Conservation (phyloP, 1,140 invertebrate genomes). For the Yoshiicerus persimilis region DNA sequence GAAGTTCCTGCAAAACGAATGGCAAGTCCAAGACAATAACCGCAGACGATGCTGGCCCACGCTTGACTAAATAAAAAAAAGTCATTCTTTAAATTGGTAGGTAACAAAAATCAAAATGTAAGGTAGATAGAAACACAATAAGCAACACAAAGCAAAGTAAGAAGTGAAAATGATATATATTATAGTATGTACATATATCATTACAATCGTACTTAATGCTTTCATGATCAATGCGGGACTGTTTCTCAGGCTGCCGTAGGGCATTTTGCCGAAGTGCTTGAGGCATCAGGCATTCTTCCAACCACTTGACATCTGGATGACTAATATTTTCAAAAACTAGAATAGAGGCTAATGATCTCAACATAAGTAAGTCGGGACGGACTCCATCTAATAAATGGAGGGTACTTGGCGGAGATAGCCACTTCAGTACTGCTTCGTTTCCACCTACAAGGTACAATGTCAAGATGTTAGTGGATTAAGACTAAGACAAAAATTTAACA, state of each 20-base stretch:
- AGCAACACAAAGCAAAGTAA: not conserved
- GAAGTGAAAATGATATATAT: no score
- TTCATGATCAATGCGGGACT: conserved; percentile 79
- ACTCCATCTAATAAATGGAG: conserved; percentile 90
- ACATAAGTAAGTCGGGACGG: conserved; percentile 85
- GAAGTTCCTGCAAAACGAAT: conserved; percentile 91
- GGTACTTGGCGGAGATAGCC: conserved; percentile 87
- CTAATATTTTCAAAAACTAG: conserved; percentile 87
- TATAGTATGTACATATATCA: not conserved
- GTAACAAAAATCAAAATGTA: not conserved
- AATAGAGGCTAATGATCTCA: conserved; percentile 76
- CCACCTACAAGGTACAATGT: conserved; percentile 31
- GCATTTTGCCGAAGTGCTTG: conserved; percentile 31
- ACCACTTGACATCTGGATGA: conserved; percentile 77
- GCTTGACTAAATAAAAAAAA: conserved; percentile 70
- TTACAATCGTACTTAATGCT: conserved; percentile 82
- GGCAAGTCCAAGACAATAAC: conserved; percentile 90
- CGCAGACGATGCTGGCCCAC: conserved; percentile 93
- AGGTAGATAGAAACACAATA: not conserved
- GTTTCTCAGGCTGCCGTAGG: conserved; percentile 66
- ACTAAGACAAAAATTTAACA: not conserved
- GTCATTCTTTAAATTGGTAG: not conserved
- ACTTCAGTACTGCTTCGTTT: conserved; percentile 76
- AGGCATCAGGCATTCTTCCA: conserved; percentile 59
- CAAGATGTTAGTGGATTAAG: not conserved